phyloP scores from a whole-genome alignment of 1,140 invertebrate species.

The Orius laevigatus region DNA sequence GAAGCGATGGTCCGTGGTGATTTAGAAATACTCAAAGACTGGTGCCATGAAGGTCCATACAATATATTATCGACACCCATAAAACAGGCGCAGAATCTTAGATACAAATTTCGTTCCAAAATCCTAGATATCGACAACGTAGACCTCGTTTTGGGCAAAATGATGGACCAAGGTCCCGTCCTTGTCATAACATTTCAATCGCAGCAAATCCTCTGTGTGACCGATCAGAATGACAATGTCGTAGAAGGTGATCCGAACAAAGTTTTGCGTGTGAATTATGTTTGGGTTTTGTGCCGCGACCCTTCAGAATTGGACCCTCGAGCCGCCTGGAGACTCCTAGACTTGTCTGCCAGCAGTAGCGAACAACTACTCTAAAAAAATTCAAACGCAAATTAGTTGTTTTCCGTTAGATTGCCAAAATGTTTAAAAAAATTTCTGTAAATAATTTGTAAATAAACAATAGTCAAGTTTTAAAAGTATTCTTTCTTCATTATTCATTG shows the following conservation, averaged over 20 bases:
- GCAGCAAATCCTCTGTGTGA: slow-evolving; percentile 89
- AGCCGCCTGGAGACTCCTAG: slow-evolving; percentile 91
- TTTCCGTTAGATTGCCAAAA: no score
- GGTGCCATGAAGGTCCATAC: slow-evolving; percentile 95
- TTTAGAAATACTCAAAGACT: slow-evolving; percentile 86
- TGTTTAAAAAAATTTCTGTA: no score
- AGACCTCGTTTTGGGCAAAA: slow-evolving; percentile 91
- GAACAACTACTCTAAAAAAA: slow-evolving; percentile 76
- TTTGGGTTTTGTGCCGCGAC: slow-evolving; percentile 96
- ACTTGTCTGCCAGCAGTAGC: slow-evolving; percentile 71
- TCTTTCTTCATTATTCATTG: no score
- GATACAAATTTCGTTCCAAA: slow-evolving; percentile 67
- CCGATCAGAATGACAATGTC: slow-evolving; percentile 65
- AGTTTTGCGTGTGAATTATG: slow-evolving; percentile 84
- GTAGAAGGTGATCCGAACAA: slow-evolving; percentile 95
- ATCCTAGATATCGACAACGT: slow-evolving; percentile 91
- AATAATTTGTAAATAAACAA: no score
- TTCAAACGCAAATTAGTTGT: no score
- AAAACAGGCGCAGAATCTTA: slow-evolving; percentile 65
- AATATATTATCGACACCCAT: slow-evolving; percentile 81
- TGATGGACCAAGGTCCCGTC: slow-evolving; percentile 98
- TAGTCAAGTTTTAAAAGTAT: no score
- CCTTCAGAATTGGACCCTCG: slow-evolving; percentile 82
- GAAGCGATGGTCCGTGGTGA: slow-evolving; percentile 88
- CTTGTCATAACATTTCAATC: slow-evolving; percentile 88